Evolutionary conservation across 1,140 invertebrate species (phyloP), one percentile per base, ranked within the genome.

Genomic region (Drosophila pruinosa): DNA sequence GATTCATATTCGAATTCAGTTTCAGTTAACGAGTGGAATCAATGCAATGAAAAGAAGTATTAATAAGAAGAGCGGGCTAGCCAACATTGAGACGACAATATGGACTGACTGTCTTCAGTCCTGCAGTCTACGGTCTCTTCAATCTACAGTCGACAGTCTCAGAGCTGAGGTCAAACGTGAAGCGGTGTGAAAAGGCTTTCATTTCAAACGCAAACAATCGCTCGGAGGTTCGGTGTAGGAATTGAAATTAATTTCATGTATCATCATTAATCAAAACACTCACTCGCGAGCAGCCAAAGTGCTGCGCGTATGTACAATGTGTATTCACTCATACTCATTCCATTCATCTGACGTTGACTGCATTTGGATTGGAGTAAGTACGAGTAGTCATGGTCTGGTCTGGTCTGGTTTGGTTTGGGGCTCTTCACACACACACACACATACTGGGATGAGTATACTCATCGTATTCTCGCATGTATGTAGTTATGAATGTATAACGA

Each of bases 161-260:
- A 4, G 22, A 15, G 4, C 28, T 28, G 54, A 48, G 41, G 54
- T 34, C 69, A 50, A 67, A 57, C 19, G 54, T 58, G 65, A 50
- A 58, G 73, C 77, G 77, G 82, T 78, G 81, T 86, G 81, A 86
- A 86, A 88, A 75, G 81, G 62, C 82, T 88, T 86, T 88, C 82
- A 86, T 86, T 86, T 81, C 82, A 86, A 88, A 81, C 70, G 81
- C 82, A 86, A 85, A 86, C 82, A 86, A 86, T 89, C 82, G 78
- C 54, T 62, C 38, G 52, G 79, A 75, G 54, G 15, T 43, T 43
- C 24, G n/a, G 39, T 12, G 78, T 78, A 75, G 78, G 74, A 86
- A 88, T 86, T 88, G 82, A 86, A 86, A 86, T 88, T 86, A 86
- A 86, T 89, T 86, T 88, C 82, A 86, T 88, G 83, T 86, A 86